Percentiles rank a stretch among this genome's conserved stretches.
phyloP scores from a whole-genome alignment of 2,113 vertebrate species.

The Macquaria ambigua region DNA sequence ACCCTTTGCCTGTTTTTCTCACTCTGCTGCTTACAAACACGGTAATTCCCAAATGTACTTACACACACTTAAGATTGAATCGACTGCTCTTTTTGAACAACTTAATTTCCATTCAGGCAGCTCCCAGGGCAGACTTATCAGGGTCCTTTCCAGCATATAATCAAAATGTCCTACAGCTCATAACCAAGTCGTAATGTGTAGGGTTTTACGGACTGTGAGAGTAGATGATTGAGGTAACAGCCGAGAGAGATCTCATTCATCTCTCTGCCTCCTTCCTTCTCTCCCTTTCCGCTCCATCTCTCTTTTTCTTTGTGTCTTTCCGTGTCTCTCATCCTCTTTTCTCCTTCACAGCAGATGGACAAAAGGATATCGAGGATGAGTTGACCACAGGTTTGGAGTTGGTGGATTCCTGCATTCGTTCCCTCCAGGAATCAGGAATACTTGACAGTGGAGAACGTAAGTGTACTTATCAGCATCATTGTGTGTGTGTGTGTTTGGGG shows the following conservation, averaged over 20 bases:
- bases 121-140: slow-evolving; percentile 27
- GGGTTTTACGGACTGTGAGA: slow-evolving; percentile 39
- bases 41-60: neutral
- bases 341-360: slow-evolving; percentile 87
- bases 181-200: slow-evolving; percentile 38
- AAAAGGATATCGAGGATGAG: slow-evolving; percentile 99
- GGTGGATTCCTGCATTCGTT: slow-evolving; percentile 98
- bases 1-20: neutral
- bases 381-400: slow-evolving; percentile 96
- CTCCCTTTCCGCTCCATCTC: neutral
- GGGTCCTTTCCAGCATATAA: slow-evolving; percentile 30
- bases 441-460: slow-evolving; percentile 95
- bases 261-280: neutral
- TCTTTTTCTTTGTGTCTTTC: neutral
- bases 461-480: slow-evolving; percentile 51
- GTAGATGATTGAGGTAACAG: slow-evolving; percentile 28
- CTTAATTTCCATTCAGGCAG: slow-evolving; percentile 33
- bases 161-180: slow-evolving; percentile 43
- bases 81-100: neutral
- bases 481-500: neutral
- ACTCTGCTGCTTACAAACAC: neutral
- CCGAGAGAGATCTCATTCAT: slow-evolving; percentile 26
- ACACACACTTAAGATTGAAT: neutral
- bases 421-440: slow-evolving; percentile 97
- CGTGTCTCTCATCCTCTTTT: slow-evolving; percentile 17